Percentiles rank a stretch among this genome's conserved stretches.
Conservation (phyloP, 2,888 invertebrate genomes). For the Volucella zonaria region DNA sequence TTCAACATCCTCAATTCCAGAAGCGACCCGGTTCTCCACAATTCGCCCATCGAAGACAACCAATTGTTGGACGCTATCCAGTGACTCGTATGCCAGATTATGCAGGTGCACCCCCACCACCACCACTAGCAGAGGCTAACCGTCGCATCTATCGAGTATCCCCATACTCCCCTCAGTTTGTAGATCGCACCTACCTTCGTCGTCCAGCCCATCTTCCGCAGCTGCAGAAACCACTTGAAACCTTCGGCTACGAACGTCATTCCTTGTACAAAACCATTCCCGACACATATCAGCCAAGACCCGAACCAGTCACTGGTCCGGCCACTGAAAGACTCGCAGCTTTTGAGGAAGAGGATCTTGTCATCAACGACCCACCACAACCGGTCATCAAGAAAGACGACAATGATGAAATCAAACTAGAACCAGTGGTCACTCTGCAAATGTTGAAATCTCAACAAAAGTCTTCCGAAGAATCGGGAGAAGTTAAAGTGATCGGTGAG, state of each 20-base stretch:
- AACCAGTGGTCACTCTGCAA: constrained; percentile 86
- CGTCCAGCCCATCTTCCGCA: constrained; percentile 75
- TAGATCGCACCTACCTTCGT: constrained; percentile 77
- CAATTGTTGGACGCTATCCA: constrained; percentile 78
- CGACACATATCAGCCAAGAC: constrained; percentile 73
- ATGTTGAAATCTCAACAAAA: constrained; percentile 86
- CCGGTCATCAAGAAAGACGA: constrained; percentile 79
- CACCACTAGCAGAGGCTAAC: constrained; percentile 77
- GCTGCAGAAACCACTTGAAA: constrained; percentile 75
- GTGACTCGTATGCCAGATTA: constrained; percentile 79
- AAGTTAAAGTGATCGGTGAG: constrained; percentile 79
- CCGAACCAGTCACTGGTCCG: constrained; percentile 61
- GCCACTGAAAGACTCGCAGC: constrained; percentile 77
- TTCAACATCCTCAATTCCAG: constrained; percentile 76
- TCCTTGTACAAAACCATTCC: constrained; percentile 76
- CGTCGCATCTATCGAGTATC: constrained; percentile 81
- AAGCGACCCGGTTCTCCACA: constrained; percentile 79
- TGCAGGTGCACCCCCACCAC: constrained; percentile 75
- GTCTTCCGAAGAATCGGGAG: constrained; percentile 78
- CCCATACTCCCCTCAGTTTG: constrained; percentile 75
- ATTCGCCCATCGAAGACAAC: constrained; percentile 79
- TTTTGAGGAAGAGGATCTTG: constrained; percentile 82
- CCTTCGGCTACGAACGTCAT: constrained; percentile 78
- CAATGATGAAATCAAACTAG: constrained; percentile 79
- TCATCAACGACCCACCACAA: constrained; percentile 82